Base-by-base conservation (phyloP, 2,797 vertebrate genomes). In the Ispidina picta region DNA sequence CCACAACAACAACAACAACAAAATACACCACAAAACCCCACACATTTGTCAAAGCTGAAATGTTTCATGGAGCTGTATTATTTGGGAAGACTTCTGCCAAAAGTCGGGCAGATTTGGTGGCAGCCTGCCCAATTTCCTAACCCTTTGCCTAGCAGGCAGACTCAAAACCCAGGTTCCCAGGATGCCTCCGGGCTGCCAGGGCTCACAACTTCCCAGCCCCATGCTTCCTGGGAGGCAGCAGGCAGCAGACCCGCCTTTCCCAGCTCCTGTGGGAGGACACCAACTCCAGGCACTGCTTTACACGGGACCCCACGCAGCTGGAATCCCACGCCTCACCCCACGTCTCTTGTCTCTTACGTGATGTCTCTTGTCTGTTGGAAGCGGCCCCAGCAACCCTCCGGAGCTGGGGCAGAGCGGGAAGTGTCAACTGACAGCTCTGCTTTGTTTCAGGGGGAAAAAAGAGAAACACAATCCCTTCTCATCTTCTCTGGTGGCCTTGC, bases 391-490 rank as follows among this genome's bases (percentile, higher is more conserved):
- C 71, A 92, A 6, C 90, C 88, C 91, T 86, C 74, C 1, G 6
- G 91, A 94, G 92, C 86, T 82, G 86, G 91, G 92, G 92, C 88
- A 91, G 83, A 12, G 10, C 48, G 63, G 92, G 87, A 93, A 89
- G 91, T 88, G 93, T 96, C 93, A 94, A 93, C 90, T 94, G 94
- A 93, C 88, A 94, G 90, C 90, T 96, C 95, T 92, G 93, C 93
- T 96, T 96, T 95, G 92, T 94, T 95, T 96, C 92, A 93, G 92
- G 78, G 86, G 64, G 56, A 37, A 83, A 64, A 91, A 90, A 92
- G 86, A 94, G 92, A 92, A 95, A 95, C 80, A 88, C 83, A 72
- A 91, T 94, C 89, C 89, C 79, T 91, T 95, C 94, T 96, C 95
- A 88, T 96, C 93, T 94, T 81, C 93, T 93, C 92, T 92, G 90